These are phyloP conservation scores for Microtus pennsylvanicus DNA, from an alignment of 2,113 vertebrate species.

Conservation along the genomic window DNA sequence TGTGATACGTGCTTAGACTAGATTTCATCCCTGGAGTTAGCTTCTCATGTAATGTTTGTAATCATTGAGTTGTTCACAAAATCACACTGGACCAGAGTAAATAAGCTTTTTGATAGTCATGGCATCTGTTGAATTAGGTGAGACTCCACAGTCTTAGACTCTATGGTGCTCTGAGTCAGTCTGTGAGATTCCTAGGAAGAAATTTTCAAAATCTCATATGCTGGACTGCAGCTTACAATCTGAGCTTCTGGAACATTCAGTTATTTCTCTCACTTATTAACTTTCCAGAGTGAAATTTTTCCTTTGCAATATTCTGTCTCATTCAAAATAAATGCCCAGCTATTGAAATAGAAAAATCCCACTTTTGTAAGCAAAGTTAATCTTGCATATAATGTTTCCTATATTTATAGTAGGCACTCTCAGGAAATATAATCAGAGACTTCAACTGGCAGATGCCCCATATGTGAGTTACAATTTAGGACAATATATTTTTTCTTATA, in stretches of 20 bases:
- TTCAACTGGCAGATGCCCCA: background rate
- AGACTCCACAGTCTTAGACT: background rate
- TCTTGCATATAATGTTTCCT: background rate
- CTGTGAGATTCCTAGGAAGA: conserved; percentile 21
- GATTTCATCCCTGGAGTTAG: background rate
- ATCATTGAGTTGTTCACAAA: background rate
- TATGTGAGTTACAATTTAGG: background rate
- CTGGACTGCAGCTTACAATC: background rate
- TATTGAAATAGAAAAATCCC: conserved; percentile 20
- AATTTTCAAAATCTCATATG: background rate
- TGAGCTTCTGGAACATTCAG: background rate
- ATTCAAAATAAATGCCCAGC: conserved; percentile 65
- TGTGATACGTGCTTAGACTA: background rate
- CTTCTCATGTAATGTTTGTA: background rate
- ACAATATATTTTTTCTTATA: background rate
- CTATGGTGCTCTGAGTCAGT: background rate
- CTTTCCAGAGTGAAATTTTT: conserved; percentile 44
- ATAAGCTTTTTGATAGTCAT: background rate
- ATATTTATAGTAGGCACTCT: background rate
- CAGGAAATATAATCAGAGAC: conserved; percentile 3
- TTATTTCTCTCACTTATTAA: background rate
- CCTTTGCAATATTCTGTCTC: conserved; percentile 5
- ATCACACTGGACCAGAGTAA: background rate
- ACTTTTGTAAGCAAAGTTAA: conserved; percentile 21
- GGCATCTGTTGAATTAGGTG: background rate